Percentiles rank a stretch among this genome's conserved stretches.
Conservation (phyloP, 2,113 vertebrate genomes). For the Calidris pygmaea region DNA sequence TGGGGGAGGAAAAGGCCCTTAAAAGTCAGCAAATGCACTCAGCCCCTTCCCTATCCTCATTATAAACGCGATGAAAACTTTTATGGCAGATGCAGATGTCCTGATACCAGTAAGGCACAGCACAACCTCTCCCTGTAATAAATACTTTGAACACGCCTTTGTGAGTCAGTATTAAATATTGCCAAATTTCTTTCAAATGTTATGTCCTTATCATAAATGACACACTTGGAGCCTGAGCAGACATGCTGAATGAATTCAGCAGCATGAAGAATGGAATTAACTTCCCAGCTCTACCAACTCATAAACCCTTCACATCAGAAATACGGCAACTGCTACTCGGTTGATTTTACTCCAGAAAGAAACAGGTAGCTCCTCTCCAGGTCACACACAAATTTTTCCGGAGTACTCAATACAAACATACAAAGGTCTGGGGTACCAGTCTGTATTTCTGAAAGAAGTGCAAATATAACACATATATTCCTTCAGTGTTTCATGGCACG, state of each 20-base stretch:
- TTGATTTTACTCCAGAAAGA: not conserved
- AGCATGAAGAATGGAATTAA: not conserved
- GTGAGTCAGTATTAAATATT: slow-evolving; percentile 32
- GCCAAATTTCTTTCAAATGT: not conserved
- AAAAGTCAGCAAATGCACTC: not conserved
- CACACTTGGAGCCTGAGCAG: not conserved
- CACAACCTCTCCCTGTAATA: not conserved
- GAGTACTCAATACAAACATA: not conserved
- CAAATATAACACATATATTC: not conserved
- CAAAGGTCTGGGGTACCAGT: not conserved
- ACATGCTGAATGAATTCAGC: not conserved
- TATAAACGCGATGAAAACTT: not conserved
- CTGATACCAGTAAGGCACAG: not conserved
- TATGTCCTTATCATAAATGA: slow-evolving; percentile 15
- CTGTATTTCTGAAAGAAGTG: not conserved
- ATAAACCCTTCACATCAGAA: not conserved
- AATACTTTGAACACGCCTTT: not conserved
- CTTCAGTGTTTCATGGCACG: accelerated
- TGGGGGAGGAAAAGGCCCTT: not conserved
- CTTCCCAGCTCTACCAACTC: slow-evolving; percentile 1
- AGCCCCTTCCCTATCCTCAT: not conserved
- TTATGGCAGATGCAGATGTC: not conserved
- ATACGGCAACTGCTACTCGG: not conserved
- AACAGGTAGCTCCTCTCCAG: not conserved
- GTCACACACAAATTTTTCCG: not conserved